These are phyloP conservation scores for Agelastica alni DNA, from an alignment of 2,888 invertebrate species.

Conservation along the genomic window DNA sequence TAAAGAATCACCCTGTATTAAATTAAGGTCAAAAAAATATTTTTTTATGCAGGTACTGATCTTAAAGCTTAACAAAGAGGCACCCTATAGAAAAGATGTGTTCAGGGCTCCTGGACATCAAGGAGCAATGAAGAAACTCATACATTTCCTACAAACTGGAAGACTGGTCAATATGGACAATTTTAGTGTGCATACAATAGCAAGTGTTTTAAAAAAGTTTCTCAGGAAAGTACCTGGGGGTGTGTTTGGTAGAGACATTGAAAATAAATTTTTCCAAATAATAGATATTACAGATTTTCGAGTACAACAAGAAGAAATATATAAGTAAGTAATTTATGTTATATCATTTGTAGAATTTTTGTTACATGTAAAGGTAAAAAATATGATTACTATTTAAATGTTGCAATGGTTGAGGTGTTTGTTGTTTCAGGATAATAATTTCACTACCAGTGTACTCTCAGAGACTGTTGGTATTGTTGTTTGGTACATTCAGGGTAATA, in stretches of 20 bases:
- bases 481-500: slow-evolving; percentile 96
- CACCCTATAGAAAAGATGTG: slow-evolving; percentile 89
- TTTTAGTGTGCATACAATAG: slow-evolving; percentile 96
- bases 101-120: slow-evolving; percentile 95
- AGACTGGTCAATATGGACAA: slow-evolving; percentile 90
- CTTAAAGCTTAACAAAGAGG: slow-evolving; percentile 92
- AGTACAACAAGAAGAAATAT: slow-evolving; percentile 89
- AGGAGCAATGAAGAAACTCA: slow-evolving; percentile 91
- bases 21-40: too few relatives aligned
- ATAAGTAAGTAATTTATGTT: slow-evolving; percentile 67
- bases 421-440: slow-evolving; percentile 73
- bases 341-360: too few relatives aligned
- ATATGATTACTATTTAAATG: neutral
- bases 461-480: slow-evolving; percentile 88
- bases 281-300: slow-evolving; percentile 81
- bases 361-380: neutral
- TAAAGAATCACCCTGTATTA: too few relatives aligned
- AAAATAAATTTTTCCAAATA: slow-evolving; percentile 86
- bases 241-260: slow-evolving; percentile 90
- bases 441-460: slow-evolving; percentile 90
- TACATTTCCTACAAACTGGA: slow-evolving; percentile 88
- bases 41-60: slow-evolving; percentile 80
- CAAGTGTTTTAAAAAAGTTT: slow-evolving; percentile 97
- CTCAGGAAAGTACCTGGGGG: slow-evolving; percentile 95
- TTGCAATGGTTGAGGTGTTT: too few relatives aligned